Evolutionary conservation across 2,113 vertebrate species (phyloP).

Genomic region (Peucedramus taeniatus): DNA sequence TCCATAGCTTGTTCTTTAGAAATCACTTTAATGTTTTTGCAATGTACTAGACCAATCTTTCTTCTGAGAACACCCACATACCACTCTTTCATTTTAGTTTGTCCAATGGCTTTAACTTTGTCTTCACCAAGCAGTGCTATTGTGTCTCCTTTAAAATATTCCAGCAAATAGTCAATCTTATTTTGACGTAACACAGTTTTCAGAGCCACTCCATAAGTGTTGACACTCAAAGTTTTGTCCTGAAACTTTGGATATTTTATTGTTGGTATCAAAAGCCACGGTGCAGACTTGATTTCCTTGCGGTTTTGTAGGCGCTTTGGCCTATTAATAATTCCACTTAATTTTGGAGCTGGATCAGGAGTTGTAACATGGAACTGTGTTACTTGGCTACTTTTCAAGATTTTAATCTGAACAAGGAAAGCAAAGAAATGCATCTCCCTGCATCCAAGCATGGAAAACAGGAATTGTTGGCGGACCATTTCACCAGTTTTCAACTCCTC

Average conservation of each 20-base stretch:
- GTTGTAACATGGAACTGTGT: slow-evolving; percentile 79
- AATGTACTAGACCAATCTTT: slow-evolving; percentile 88
- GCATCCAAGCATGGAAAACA: slow-evolving; percentile 73
- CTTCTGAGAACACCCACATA: slow-evolving; percentile 88
- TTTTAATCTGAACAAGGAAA: slow-evolving; percentile 77
- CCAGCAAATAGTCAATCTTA: slow-evolving; percentile 88
- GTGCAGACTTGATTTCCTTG: slow-evolving; percentile 66
- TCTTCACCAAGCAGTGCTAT: slow-evolving; percentile 87
- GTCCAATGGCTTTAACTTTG: slow-evolving; percentile 88
- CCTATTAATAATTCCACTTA: slow-evolving; percentile 69
- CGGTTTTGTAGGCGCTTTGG: slow-evolving; percentile 59
- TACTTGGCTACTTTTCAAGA: slow-evolving; percentile 57
- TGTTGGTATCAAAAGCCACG: slow-evolving; percentile 72
- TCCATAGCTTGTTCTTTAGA: slow-evolving; percentile 87
- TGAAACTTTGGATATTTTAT: slow-evolving; percentile 81
- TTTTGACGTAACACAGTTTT: slow-evolving; percentile 90
- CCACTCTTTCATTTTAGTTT: slow-evolving; percentile 94
- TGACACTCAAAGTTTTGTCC: slow-evolving; percentile 76
- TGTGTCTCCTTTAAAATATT: slow-evolving; percentile 96
- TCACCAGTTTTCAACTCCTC: slow-evolving; percentile 79
- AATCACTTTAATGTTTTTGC: slow-evolving; percentile 91
- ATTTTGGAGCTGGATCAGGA: slow-evolving; percentile 81
- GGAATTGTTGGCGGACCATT: slow-evolving; percentile 73
- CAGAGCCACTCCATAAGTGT: slow-evolving; percentile 83
- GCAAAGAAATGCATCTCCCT: slow-evolving; percentile 80